Evolutionary conservation across 2,113 vertebrate species (phyloP), one percentile per base, ranked within the genome.

Genomic region (Sardina pilchardus): DNA sequence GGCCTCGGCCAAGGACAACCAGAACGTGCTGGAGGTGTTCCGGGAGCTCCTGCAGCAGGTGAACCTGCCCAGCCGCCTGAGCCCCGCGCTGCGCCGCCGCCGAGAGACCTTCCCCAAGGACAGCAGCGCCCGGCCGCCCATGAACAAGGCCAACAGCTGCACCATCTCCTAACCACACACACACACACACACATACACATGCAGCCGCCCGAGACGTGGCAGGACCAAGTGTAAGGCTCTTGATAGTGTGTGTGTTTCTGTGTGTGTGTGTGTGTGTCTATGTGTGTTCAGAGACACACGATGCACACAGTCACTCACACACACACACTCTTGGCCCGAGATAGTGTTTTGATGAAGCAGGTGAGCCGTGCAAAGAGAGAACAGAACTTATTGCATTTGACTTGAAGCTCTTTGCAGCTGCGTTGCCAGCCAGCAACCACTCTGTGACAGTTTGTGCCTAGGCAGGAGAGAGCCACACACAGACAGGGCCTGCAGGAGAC

Each of bases 61-160:
- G 0, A 97, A 96, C 91, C 93, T 97, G 67, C 97, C 97, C 82
- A 93, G 95, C 88, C 92, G 94, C 39, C 94, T 97, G 88, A 97
- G 97, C 91, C 97, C 97, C 0, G 95, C 95, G 0, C 92, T 97
- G 50, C 93, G 95, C 63, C 94, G 95, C 85, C 96, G 97, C 86
- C 94, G 97, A 86, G 97, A 97, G 93, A 98, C 97, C 1, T 94
- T 97, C 81, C 97, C 96, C 12, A 97, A 95, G 81, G 95, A 96
- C 90, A 92, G 87, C 24, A 85, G 87, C 24, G 85, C 94, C 45
- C 88, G 97, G 82, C 97, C 97, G 0, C 97, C 97, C 86, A 98
- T 98, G 96, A 97, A 97, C 94, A 98, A 98, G 90, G 96, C 97
- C 93, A 98, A 98, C 94, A 97, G 97, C 93, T 98, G 97, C 85